Evolutionary conservation across 1,140 invertebrate species (phyloP).

Genomic region (Zaprionus ghesquierei): DNA sequence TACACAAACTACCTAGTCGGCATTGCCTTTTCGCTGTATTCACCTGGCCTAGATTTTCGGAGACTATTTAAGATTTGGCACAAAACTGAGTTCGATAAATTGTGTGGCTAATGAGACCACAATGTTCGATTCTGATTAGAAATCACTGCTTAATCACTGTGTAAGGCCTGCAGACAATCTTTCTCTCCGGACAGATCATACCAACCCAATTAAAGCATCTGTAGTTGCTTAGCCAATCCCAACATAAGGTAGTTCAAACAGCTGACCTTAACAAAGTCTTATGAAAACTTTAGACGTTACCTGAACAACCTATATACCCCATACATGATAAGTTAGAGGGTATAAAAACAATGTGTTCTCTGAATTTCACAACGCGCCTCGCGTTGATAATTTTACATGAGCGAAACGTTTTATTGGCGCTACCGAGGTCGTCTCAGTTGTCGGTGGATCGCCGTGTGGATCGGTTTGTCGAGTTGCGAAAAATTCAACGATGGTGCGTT

Average conservation of each 20-base stretch:
- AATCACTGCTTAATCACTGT: no score
- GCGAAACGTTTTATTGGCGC: not conserved
- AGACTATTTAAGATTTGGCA: not conserved
- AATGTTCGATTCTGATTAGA: not conserved
- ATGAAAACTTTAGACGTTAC: not conserved
- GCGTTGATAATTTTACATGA: not conserved
- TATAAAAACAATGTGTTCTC: not conserved
- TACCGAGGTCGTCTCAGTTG: not conserved
- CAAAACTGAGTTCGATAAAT: not conserved
- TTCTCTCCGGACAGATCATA: no score
- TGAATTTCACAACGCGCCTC: not conserved
- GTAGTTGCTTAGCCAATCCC: no score
- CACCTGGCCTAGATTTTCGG: not conserved
- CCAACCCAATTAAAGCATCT: no score
- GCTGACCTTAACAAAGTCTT: no score
- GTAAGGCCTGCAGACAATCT: no score
- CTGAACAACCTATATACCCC: not conserved
- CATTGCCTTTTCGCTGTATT: no score
- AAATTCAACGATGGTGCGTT: not conserved
- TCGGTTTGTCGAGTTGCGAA: not conserved
- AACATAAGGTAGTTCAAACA: no score
- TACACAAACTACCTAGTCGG: not conserved
- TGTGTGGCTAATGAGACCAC: not conserved
- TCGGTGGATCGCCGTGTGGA: not conserved
- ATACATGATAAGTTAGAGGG: not conserved